These are phyloP conservation scores for Platyscapa corneri DNA, from an alignment of 1,140 invertebrate genomes.

Conservation along the genomic window DNA sequence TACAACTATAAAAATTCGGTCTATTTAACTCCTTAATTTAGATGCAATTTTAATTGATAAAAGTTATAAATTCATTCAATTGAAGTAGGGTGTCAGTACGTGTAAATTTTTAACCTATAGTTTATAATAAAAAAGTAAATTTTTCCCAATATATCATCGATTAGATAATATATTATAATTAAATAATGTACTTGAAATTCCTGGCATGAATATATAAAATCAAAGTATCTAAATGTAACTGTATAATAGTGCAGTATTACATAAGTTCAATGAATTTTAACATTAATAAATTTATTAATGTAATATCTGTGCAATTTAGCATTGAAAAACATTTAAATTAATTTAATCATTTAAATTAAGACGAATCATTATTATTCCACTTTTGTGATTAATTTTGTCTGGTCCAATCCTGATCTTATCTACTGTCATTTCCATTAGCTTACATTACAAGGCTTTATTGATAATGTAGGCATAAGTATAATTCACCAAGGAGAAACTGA, in stretches of 20 bases:
- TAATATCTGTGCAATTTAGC: background rate
- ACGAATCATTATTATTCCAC: constrained; percentile 1
- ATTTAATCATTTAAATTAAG: background rate
- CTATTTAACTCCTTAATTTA: too few species aligned
- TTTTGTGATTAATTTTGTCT: constrained; percentile 10
- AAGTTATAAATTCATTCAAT: too few species aligned
- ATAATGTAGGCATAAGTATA: background rate
- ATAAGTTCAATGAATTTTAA: constrained; percentile 2
- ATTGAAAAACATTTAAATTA: constrained; percentile 2
- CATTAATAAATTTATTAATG: background rate
- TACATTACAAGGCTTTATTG: background rate
- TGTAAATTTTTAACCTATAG: too few species aligned
- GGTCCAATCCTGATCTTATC: constrained; percentile 24
- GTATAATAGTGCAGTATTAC: background rate
- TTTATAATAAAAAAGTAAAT: too few species aligned
- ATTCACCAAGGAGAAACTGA: background rate
- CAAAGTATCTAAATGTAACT: background rate
- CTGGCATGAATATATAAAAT: background rate
- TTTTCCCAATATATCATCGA: too few species aligned
- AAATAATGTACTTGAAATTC: background rate
- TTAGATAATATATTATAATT: background rate
- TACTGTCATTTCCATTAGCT: constrained; percentile 23
- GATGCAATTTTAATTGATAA: too few species aligned
- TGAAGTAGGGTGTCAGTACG: too few species aligned
- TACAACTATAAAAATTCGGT: too few species aligned